A percentile compares a stretch with the other conserved stretches of the same genome.
These are phyloP conservation scores for Hystrix brachyura DNA, from an alignment of 2,113 vertebrate species.

Conservation along the genomic window DNA sequence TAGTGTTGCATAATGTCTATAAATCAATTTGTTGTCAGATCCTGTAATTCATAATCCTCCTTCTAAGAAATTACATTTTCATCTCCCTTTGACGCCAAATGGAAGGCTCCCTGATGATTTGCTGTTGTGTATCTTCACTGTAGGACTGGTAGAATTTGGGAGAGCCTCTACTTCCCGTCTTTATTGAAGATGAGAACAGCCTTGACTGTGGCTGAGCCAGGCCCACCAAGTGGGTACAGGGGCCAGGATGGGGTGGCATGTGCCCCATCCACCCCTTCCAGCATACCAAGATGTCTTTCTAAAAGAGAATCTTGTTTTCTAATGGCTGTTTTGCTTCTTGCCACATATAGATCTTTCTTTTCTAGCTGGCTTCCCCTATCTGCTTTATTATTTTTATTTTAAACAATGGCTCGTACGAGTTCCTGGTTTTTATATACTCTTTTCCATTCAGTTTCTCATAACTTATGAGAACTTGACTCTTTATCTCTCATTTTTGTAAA, in stretches of 20 bases:
- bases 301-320: neutral
- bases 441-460: slow-evolving; percentile 8
- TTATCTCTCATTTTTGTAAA: slow-evolving; percentile 41
- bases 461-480: neutral
- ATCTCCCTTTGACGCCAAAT: neutral
- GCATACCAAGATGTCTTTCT: neutral
- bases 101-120: neutral
- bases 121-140: neutral
- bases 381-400: neutral
- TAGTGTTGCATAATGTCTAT: neutral
- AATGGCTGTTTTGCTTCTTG: neutral
- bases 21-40: neutral
- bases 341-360: neutral
- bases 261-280: neutral
- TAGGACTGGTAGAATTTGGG: neutral
- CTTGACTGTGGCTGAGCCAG: neutral
- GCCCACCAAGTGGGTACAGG: neutral
- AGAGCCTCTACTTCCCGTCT: neutral
- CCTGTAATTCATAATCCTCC: neutral
- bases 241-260: neutral
- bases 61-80: slow-evolving; percentile 61
- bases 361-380: neutral
- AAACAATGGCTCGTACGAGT: neutral
- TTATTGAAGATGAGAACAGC: neutral
- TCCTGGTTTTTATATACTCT: neutral